Conservation (phyloP, 1,140 invertebrate species). For the Elymnias hypermnestra region DNA sequence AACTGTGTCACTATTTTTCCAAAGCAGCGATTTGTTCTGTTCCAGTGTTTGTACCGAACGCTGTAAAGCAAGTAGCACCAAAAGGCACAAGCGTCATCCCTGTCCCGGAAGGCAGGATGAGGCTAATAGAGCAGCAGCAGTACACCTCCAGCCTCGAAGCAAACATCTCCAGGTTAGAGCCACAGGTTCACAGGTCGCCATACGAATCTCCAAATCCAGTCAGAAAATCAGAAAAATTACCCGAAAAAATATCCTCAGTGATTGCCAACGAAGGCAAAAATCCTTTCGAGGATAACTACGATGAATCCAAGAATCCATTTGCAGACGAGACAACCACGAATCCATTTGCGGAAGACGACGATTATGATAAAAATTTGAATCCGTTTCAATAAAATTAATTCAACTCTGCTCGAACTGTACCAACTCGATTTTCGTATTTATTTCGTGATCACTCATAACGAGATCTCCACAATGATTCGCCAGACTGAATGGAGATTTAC, state of each 20-base stretch:
- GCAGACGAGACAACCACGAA: conserved; percentile 70
- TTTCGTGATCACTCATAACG: no score
- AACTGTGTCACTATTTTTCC: no score
- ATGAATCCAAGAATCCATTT: conserved; percentile 78
- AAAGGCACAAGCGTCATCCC: conserved; percentile 62
- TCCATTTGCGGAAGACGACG: conserved; percentile 77
- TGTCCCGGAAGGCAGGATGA: conserved; percentile 74
- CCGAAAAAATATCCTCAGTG: conserved; percentile 54
- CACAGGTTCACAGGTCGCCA: conserved; percentile 33
- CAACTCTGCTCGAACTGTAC: no score
- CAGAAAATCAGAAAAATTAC: conserved; percentile 22
- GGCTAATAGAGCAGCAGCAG: conserved; percentile 68
- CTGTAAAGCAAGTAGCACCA: conserved; percentile 49
- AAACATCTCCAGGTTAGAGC: conserved; percentile 68
- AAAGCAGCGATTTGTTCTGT: no score
- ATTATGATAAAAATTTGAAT: conserved; percentile 82
- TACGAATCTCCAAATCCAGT: conserved; percentile 21
- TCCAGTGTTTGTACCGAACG: conserved; percentile 51
- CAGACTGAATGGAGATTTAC: no score
- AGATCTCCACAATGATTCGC: no score
- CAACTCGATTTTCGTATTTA: no score
- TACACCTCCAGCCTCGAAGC: conserved; percentile 80
- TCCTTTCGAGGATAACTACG: conserved; percentile 78
- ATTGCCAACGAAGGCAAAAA: conserved; percentile 71
- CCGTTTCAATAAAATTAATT: no score